These are phyloP conservation scores for Delia radicum DNA, from an alignment of 1,140 invertebrate genomes.

Conservation along the genomic window DNA sequence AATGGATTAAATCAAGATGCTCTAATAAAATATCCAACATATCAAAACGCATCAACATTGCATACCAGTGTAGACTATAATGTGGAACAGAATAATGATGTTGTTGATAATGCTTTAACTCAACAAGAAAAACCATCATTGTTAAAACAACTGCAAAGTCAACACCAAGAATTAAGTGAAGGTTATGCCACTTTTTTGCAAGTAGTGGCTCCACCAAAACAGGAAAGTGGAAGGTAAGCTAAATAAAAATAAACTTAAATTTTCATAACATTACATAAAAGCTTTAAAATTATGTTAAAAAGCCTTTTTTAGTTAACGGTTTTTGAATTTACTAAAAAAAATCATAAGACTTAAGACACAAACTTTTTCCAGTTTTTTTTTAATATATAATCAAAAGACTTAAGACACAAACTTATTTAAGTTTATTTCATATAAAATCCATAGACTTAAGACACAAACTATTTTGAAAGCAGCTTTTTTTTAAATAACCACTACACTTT, in stretches of 20 bases:
- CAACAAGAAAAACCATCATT: neutral
- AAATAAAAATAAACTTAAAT: neutral
- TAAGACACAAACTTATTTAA: no score
- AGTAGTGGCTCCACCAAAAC: neutral
- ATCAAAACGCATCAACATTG: neutral
- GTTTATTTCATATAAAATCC: no score
- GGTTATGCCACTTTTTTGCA: neutral
- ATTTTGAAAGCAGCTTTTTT: no score
- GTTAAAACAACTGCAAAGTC: neutral
- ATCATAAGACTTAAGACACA: no score
- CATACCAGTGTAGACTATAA: neutral
- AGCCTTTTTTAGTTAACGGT: neutral
- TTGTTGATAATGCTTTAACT: neutral
- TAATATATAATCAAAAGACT: no score
- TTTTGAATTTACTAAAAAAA: neutral
- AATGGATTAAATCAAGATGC: neutral
- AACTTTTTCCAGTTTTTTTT: no score
- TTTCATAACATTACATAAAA: no score
- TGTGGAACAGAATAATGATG: neutral
- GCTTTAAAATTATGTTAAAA: neutral
- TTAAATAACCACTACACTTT: no score
- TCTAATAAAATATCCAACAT: neutral
- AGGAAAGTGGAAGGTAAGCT: neutral
- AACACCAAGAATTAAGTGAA: neutral
- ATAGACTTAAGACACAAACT: no score